These are phyloP conservation scores for Aphaenogaster ashmeadi DNA, from an alignment of 1,140 invertebrate genomes.

Conservation along the genomic window DNA sequence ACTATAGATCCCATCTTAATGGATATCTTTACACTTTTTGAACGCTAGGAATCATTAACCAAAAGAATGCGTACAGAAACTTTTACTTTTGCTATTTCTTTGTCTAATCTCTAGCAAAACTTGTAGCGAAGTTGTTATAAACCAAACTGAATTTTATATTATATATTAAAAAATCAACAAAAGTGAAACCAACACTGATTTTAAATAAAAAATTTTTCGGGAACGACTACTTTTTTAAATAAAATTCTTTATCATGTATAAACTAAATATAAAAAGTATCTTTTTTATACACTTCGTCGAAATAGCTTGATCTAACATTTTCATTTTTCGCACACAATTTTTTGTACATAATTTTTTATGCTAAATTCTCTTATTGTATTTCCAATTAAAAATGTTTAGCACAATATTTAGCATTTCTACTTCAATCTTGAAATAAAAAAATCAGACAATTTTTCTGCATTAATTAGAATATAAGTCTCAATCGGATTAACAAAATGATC, in stretches of 20 bases:
- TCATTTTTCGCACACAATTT: neutral
- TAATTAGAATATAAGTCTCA: conserved; percentile 20
- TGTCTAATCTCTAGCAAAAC: neutral
- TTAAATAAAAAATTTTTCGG: neutral
- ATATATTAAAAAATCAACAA: neutral
- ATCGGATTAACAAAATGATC: conserved; percentile 19
- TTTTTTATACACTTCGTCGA: neutral
- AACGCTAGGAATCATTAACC: neutral
- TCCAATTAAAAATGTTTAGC: neutral
- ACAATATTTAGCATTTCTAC: conserved; percentile 30
- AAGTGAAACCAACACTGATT: neutral
- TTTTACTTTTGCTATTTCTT: neutral
- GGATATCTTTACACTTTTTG: conserved; percentile 6
- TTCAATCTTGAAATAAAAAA: conserved; percentile 4
- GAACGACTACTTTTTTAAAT: neutral
- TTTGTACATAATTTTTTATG: neutral
- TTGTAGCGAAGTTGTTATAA: neutral
- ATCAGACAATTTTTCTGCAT: neutral
- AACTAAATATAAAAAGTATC: neutral
- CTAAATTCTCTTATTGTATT: neutral
- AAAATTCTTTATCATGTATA: neutral
- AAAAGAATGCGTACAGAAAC: neutral
- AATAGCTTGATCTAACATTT: neutral
- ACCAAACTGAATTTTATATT: neutral
- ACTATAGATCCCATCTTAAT: conserved; percentile 64